A percentile compares a stretch with the other conserved stretches of the same genome.
These are phyloP conservation scores for Diceros bicornis DNA, from an alignment of 2,797 vertebrate species.

Conservation along the genomic window DNA sequence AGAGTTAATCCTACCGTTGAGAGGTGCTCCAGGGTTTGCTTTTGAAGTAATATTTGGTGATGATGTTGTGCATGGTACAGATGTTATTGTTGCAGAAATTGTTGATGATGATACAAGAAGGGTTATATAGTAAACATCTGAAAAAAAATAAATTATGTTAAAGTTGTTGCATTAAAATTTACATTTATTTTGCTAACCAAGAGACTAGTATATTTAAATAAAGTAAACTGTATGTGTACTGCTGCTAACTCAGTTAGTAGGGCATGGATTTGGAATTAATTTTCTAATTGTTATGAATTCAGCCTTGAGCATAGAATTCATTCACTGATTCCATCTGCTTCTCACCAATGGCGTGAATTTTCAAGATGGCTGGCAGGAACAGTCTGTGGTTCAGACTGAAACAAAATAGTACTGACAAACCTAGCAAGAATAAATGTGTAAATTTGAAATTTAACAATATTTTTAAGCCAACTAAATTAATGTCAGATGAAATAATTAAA, in stretches of 20 bases:
- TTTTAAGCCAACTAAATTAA: conserved; percentile 14
- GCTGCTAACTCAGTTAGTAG: background rate
- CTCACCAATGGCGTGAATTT: background rate
- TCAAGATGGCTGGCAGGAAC: background rate
- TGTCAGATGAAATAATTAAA: conserved; percentile 5
- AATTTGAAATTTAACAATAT: background rate
- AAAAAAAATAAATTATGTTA: conserved; percentile 55
- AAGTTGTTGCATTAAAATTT: conserved; percentile 34
- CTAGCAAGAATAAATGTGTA: background rate
- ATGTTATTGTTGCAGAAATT: accelerated
- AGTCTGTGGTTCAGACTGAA: background rate
- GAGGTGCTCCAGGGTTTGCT: accelerated
- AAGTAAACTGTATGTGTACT: background rate
- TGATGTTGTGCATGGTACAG: accelerated
- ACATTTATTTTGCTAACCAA: conserved; percentile 20
- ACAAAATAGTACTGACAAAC: background rate
- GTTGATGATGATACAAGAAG: accelerated
- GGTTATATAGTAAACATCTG: accelerated
- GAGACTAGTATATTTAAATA: background rate
- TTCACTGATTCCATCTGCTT: background rate
- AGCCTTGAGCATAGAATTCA: background rate
- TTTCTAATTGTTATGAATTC: background rate
- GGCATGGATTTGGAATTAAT: background rate
- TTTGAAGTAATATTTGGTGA: accelerated
- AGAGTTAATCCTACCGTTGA: conserved; percentile 46